These are phyloP conservation scores for Enteromius treurensis DNA, from an alignment of 2,797 vertebrate species.

Conservation along the genomic window DNA sequence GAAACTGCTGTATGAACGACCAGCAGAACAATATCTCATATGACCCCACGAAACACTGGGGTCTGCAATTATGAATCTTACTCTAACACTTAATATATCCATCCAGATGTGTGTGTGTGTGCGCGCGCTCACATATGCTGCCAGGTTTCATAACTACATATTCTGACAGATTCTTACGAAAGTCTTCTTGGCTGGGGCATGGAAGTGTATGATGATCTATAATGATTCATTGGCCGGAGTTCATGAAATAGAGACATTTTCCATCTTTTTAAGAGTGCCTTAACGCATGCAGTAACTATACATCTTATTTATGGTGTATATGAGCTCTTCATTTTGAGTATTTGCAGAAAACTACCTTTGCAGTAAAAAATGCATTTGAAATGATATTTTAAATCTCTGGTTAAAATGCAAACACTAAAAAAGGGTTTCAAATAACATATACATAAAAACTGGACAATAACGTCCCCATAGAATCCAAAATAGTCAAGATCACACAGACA, in stretches of 20 bases:
- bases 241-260: constrained; percentile 33
- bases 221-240: constrained; percentile 23
- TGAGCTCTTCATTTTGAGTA: not conserved
- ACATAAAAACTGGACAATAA: constrained; percentile 7
- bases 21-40: not conserved
- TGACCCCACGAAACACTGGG: not conserved
- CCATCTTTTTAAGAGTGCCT: constrained; percentile 2
- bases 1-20: not conserved
- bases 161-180: constrained; percentile 18
- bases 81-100: constrained; percentile 22
- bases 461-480: constrained; percentile 16
- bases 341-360: not conserved
- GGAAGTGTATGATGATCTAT: constrained; percentile 14
- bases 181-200: constrained; percentile 8
- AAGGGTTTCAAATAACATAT: constrained; percentile 6
- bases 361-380: not conserved
- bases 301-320: not conserved
- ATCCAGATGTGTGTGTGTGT: not conserved
- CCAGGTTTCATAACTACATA: constrained; percentile 38
- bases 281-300: not conserved
- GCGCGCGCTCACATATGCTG: not conserved
- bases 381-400: not conserved
- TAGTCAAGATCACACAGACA: constrained; percentile 26
- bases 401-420: constrained; percentile 14
- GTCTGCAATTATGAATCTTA: constrained; percentile 16